These are phyloP conservation scores for Sebastes matsubarae DNA, from an alignment of 2,797 vertebrate genomes.

Conservation along the genomic window DNA sequence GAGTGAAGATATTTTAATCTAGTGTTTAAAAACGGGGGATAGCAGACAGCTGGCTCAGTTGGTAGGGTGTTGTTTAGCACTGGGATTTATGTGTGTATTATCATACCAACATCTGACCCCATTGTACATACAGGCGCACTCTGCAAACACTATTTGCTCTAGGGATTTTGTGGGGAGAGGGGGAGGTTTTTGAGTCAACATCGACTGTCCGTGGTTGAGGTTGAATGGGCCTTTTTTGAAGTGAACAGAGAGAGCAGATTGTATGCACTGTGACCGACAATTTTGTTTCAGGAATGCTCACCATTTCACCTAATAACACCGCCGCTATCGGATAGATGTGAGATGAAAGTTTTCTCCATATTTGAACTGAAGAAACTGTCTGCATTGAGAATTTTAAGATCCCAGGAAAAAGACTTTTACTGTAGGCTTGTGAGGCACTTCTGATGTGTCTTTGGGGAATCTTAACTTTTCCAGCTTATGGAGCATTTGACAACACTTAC, in stretches of 20 bases:
- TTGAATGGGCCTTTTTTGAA: slow-evolving; percentile 62
- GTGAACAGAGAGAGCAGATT: slow-evolving; percentile 31
- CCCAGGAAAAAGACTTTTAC: slow-evolving; percentile 14
- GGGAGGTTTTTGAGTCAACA: slow-evolving; percentile 23
- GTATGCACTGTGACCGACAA: slow-evolving; percentile 38
- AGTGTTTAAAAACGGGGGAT: background rate
- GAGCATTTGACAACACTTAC: slow-evolving; percentile 54
- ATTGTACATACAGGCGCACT: slow-evolving; percentile 37
- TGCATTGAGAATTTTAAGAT: slow-evolving; percentile 36
- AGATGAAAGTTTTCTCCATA: slow-evolving; percentile 42
- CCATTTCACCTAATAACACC: slow-evolving; percentile 50
- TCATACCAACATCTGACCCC: slow-evolving; percentile 53
- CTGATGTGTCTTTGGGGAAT: slow-evolving; percentile 43
- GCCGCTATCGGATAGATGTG: slow-evolving; percentile 2
- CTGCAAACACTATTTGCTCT: slow-evolving; percentile 45
- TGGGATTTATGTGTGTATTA: slow-evolving; percentile 13
- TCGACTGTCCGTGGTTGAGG: slow-evolving; percentile 41
- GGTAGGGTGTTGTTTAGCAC: background rate
- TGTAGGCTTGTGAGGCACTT: slow-evolving; percentile 28
- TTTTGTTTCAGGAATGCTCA: slow-evolving; percentile 52
- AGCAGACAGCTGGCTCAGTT: background rate
- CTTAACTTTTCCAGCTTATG: slow-evolving; percentile 60
- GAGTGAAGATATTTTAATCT: slow-evolving; percentile 25
- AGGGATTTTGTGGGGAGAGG: slow-evolving; percentile 14
- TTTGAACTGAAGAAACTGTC: slow-evolving; percentile 8